Evolutionary conservation across 2,797 vertebrate genomes (phyloP).

Genomic region (Lerista edwardsae): DNA sequence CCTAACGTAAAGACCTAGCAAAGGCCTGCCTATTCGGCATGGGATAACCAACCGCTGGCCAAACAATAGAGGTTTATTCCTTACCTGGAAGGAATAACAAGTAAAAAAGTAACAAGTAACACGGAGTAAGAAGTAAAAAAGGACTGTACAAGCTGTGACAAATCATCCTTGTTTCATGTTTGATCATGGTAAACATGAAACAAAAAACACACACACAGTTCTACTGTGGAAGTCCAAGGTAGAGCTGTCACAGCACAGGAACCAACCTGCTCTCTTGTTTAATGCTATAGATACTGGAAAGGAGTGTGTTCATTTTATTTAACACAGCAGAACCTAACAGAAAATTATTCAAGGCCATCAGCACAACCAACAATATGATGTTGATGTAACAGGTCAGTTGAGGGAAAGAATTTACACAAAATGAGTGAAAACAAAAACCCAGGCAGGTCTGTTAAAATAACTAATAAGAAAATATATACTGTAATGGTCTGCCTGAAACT

Average conservation of each 20-base stretch:
- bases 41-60: background rate
- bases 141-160: background rate
- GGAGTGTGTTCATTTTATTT: background rate
- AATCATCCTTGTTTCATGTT: background rate
- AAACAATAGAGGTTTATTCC: background rate
- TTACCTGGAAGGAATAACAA: background rate
- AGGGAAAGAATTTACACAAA: background rate
- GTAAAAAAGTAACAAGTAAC: background rate
- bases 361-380: background rate
- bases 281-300: background rate
- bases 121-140: too few relatives aligned
- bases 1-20: background rate
- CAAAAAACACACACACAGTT: background rate
- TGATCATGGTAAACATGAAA: background rate
- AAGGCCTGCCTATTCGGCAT: background rate
- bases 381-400: conserved; percentile 3
- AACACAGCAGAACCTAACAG: conserved; percentile 7
- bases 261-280: background rate
- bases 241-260: background rate
- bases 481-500: background rate
- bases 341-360: background rate
- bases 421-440: background rate
- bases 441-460: background rate
- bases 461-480: background rate
- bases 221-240: background rate